These are phyloP conservation scores for Ictalurus punctatus DNA, from an alignment of 2,113 vertebrate genomes.

Conservation along the genomic window DNA sequence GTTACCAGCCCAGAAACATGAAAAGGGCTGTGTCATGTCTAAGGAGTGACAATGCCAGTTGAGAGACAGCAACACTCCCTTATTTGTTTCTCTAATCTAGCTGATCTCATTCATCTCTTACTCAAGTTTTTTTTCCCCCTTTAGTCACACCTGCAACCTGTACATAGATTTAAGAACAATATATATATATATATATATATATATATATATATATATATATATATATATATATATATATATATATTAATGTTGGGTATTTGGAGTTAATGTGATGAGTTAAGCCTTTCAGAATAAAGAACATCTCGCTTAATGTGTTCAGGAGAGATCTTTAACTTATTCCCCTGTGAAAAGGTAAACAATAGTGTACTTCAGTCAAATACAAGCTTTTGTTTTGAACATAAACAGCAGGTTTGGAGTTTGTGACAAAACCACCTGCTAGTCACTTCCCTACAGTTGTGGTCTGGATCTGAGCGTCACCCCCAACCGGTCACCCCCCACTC, in stretches of 20 bases:
- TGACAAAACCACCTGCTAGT: background rate
- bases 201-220: too few species aligned
- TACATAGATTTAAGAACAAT: background rate
- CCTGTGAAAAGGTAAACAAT: too few species aligned
- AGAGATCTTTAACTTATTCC: too few species aligned
- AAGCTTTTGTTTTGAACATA: too few species aligned
- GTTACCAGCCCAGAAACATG: background rate
- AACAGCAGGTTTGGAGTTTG: background rate
- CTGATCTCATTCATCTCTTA: constrained; percentile 16
- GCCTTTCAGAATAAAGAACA: background rate
- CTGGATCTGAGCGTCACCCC: background rate
- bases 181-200: too few species aligned
- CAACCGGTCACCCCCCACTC: accelerated
- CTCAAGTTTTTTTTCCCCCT: background rate
- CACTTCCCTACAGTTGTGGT: background rate
- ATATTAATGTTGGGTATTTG: background rate
- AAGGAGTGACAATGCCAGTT: background rate
- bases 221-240: too few species aligned
- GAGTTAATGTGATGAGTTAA: background rate
- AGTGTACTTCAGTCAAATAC: too few species aligned
- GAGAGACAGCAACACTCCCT: background rate
- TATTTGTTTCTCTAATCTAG: background rate
- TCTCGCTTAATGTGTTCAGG: background rate
- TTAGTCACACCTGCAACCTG: background rate
- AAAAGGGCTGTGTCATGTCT: background rate